Conservation (phyloP, 2,797 vertebrate genomes). For the Notolabrus celidotus region DNA sequence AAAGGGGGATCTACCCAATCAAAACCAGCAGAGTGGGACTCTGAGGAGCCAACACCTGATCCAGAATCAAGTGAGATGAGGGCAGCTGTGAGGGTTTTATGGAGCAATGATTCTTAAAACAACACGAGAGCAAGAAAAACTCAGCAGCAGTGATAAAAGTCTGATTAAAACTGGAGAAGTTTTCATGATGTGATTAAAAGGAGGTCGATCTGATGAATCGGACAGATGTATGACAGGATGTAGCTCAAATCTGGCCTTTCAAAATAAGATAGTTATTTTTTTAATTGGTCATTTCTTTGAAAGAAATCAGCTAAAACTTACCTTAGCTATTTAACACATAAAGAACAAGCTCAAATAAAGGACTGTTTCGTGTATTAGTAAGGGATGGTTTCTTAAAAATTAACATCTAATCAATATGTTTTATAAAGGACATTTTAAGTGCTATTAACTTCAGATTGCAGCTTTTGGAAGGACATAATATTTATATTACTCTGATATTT, state of each 20-base stretch:
- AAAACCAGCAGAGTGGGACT: conserved; percentile 21
- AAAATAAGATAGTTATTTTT: no score
- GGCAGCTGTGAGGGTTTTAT: background rate
- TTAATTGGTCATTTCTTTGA: no score
- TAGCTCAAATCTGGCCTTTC: background rate
- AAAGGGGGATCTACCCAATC: conserved; percentile 36
- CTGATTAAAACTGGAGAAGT: background rate
- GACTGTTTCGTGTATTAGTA: background rate
- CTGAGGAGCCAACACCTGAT: background rate
- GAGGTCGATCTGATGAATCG: background rate
- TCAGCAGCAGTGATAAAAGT: background rate
- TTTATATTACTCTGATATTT: background rate
- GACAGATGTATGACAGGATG: background rate
- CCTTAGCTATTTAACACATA: background rate
- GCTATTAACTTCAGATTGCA: background rate
- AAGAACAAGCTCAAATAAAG: background rate
- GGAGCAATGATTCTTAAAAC: background rate
- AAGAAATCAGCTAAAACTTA: no score
- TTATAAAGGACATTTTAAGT: conserved; percentile 12
- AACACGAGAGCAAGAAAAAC: background rate
- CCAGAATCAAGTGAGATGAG: background rate
- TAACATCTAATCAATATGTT: background rate
- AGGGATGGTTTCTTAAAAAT: background rate
- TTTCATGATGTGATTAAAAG: background rate
- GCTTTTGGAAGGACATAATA: background rate